Evolutionary conservation across 2,797 vertebrate species (phyloP).

Genomic region (Microctenopoma lineatum): DNA sequence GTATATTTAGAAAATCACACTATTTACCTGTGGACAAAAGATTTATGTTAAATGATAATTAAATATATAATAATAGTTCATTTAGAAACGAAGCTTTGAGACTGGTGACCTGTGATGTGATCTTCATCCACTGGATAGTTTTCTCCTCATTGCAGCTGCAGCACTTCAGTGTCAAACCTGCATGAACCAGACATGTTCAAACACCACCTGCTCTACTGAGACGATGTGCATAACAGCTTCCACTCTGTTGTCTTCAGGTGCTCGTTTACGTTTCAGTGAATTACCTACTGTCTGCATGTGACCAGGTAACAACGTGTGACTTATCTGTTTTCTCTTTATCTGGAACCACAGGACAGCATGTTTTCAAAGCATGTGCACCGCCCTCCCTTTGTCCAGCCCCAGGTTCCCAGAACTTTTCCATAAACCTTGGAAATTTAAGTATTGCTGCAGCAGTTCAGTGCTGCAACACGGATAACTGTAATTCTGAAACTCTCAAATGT

Average conservation of each 20-base stretch:
- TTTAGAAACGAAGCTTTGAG: no score
- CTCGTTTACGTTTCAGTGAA: not conserved
- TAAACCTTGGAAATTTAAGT: not conserved
- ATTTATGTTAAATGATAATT: no score
- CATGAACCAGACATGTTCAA: not conserved
- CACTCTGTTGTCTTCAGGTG: not conserved
- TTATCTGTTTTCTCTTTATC: not conserved
- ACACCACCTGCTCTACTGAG: not conserved
- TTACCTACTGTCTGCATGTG: not conserved
- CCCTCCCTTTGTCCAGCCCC: not conserved
- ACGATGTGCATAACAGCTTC: not conserved
- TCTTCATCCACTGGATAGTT: no score
- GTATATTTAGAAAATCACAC: no score
- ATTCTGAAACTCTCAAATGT: not conserved
- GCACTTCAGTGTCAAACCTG: not conserved
- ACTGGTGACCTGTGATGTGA: no score
- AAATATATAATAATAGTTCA: no score
- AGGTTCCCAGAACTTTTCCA: not conserved
- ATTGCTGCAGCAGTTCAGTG: not conserved
- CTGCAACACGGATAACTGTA: conserved; percentile 6
- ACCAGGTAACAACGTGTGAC: no score
- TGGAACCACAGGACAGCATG: not conserved
- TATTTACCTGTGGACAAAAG: no score
- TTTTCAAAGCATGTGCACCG: not conserved
- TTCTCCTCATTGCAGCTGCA: no score